A percentile compares a stretch with the other conserved stretches of the same genome.
Conservation (phyloP, 2,113 vertebrate genomes). For the Heloderma charlesbogerti region DNA sequence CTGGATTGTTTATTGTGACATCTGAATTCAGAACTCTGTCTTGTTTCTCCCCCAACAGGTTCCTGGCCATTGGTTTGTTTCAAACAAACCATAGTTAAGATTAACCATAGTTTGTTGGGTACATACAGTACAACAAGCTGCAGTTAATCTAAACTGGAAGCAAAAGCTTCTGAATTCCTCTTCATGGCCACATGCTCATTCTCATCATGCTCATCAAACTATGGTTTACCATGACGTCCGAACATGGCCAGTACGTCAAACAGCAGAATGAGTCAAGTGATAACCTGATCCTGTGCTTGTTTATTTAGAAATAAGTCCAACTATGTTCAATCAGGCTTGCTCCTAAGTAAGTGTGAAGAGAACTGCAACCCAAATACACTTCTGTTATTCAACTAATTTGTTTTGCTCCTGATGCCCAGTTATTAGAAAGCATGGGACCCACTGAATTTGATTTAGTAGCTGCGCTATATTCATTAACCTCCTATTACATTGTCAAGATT, state of each 20-base stretch:
- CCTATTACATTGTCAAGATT: not conserved
- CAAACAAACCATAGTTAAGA: not conserved
- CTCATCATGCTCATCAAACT: not conserved
- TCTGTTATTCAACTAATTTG: slow-evolving; percentile 48
- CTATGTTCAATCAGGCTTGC: not conserved
- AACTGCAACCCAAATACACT: not conserved
- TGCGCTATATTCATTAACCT: not conserved
- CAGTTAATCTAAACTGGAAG: not conserved
- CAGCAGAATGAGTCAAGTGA: not conserved
- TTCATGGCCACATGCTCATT: not conserved
- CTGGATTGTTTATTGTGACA: too few species aligned
- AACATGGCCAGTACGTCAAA: not conserved
- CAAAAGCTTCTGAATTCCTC: not conserved
- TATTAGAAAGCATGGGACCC: slow-evolving; percentile 20
- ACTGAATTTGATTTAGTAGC: not conserved
- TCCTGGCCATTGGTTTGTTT: not conserved
- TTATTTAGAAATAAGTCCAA: not conserved
- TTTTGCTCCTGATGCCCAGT: slow-evolving; percentile 18
- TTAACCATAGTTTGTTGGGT: not conserved
- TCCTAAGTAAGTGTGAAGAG: not conserved
- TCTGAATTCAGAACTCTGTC: too few species aligned
- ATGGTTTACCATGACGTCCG: not conserved
- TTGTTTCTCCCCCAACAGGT: too few species aligned
- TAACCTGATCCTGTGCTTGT: not conserved
- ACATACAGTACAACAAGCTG: not conserved